phyloP scores from a whole-genome alignment of 2,888 invertebrate genomes.

The Eilema depressum region DNA sequence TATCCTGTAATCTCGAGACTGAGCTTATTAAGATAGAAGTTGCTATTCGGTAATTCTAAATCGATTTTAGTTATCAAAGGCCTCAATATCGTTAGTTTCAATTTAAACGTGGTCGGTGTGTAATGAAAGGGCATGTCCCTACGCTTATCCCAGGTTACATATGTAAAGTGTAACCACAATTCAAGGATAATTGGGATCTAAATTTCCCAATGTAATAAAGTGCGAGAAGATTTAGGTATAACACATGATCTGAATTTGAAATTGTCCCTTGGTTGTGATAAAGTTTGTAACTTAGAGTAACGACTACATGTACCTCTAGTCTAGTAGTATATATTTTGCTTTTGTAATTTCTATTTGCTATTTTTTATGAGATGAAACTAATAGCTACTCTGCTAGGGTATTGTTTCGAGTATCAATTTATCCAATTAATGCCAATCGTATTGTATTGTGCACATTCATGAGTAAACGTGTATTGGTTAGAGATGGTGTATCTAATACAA shows the following conservation, averaged over 20 bases:
- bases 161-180: conserved; percentile 13
- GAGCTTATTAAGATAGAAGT: background rate
- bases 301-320: background rate
- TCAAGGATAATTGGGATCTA: background rate
- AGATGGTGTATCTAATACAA: background rate
- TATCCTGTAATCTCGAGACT: background rate
- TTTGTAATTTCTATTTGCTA: no score
- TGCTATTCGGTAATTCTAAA: background rate
- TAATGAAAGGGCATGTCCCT: conserved; percentile 5
- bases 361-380: background rate
- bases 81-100: conserved; percentile 13
- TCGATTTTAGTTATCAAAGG: conserved; percentile 6
- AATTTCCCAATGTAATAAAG: conserved; percentile 3
- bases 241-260: background rate
- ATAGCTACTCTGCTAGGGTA: background rate
- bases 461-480: no score
- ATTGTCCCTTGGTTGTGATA: background rate
- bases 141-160: conserved; percentile 13
- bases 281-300: background rate
- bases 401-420: no score
- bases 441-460: no score
- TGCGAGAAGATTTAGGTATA: background rate
- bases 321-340: no score
- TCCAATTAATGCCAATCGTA: no score
- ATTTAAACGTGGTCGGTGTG: conserved; percentile 7